Conservation (phyloP, 2,888 invertebrate species). For the Serripes groenlandicus region DNA sequence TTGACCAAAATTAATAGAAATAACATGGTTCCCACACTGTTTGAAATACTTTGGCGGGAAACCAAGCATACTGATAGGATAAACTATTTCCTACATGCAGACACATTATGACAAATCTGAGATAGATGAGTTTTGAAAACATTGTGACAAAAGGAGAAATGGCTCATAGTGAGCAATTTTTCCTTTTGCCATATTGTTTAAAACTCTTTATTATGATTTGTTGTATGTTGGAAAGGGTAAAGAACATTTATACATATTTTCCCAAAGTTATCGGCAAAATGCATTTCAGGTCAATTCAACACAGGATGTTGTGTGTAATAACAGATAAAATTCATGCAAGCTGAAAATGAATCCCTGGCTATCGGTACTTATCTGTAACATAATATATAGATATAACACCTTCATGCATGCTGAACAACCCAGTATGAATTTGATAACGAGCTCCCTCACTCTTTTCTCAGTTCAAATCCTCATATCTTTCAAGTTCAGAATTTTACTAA, state of each 20-base stretch:
- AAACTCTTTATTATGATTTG: no score
- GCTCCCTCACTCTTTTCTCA: background rate
- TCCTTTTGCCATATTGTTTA: no score
- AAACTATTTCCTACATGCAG: no score
- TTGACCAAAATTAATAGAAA: background rate
- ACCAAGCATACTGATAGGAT: background rate
- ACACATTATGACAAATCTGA: no score
- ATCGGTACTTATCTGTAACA: slow-evolving; percentile 2
- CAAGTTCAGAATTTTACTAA: no score
- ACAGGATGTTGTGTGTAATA: slow-evolving; percentile 15
- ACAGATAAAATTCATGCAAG: slow-evolving; percentile 5
- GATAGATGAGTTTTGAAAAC: no score
- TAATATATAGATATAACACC: background rate
- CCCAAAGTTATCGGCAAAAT: slow-evolving; percentile 4
- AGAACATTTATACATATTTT: background rate
- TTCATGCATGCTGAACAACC: background rate
- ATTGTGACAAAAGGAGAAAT: no score
- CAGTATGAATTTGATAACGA: background rate
- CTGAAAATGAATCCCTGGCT: slow-evolving; percentile 15
- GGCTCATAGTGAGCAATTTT: no score
- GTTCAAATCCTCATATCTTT: no score
- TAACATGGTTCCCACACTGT: background rate
- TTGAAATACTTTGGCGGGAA: background rate
- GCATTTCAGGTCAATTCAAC: slow-evolving; percentile 19
- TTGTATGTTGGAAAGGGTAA: no score